A percentile compares a stretch with the other conserved stretches of the same genome.
phyloP scores from a whole-genome alignment of 2,888 invertebrate species.

The Leptopterna dolabrata region DNA sequence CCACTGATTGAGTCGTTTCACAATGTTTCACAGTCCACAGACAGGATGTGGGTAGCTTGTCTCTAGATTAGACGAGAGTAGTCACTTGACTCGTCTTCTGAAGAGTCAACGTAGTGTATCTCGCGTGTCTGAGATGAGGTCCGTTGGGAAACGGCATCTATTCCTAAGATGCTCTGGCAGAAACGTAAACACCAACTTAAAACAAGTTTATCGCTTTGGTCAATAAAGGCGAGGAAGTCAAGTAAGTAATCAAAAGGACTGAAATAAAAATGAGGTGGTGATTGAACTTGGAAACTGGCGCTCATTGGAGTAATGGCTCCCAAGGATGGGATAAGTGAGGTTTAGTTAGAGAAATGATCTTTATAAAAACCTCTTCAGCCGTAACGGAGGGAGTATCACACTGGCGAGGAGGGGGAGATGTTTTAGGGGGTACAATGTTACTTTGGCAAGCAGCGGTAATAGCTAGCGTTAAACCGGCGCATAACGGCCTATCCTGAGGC shows the following conservation, averaged over 20 bases:
- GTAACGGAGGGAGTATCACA: slow-evolving; percentile 1
- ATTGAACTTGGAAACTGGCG: background rate
- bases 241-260: background rate
- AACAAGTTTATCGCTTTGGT: background rate
- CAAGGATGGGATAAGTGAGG: background rate
- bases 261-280: slow-evolving; percentile 21
- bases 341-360: slow-evolving; percentile 33
- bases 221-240: background rate
- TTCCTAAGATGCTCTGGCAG: background rate
- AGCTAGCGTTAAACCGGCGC: slow-evolving; percentile 33
- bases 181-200: background rate
- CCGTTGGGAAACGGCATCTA: background rate
- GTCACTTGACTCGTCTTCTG: no score
- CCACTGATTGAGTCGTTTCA: no score
- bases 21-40: no score
- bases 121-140: background rate
- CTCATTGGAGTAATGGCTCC: background rate
- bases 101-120: background rate
- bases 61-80: no score
- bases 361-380: slow-evolving; percentile 24
- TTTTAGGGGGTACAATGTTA: slow-evolving; percentile 9
- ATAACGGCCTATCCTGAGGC: slow-evolving; percentile 33
- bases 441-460: slow-evolving; percentile 33
- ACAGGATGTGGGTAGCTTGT: no score
- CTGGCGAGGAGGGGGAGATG: background rate